phyloP scores from a whole-genome alignment of 1,140 invertebrate species.

The Saccostrea glomerata region DNA sequence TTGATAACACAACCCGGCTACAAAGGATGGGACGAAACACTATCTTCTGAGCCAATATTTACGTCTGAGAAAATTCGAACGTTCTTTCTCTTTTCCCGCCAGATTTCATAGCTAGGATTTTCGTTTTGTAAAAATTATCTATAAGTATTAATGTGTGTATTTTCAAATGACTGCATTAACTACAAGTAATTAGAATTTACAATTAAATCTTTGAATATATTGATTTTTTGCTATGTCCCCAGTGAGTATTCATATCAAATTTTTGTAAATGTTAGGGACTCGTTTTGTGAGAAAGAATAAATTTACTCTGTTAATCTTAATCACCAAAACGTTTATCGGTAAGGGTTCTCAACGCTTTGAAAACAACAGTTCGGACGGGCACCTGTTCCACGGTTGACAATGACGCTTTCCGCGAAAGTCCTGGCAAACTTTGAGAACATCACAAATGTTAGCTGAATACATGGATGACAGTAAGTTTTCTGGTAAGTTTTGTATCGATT shows the following conservation, averaged over 20 bases:
- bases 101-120: not conserved
- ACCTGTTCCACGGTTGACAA: not conserved
- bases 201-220: not conserved
- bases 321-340: not conserved
- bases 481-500: too few relatives aligned
- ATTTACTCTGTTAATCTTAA: not conserved
- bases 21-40: not conserved
- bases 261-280: not conserved
- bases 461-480: not conserved
- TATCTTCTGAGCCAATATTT: not conserved
- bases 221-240: too few relatives aligned
- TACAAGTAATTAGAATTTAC: not conserved
- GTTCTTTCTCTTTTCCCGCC: slow-evolving; percentile 24
- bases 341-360: not conserved
- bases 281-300: not conserved
- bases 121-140: not conserved
- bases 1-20: not conserved
- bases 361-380: not conserved
- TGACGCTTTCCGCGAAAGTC: slow-evolving; percentile 16
- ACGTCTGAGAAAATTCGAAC: not conserved
- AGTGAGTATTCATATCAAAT: too few relatives aligned
- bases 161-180: not conserved
- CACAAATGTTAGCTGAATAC: not conserved
- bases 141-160: not conserved
- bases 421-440: not conserved